Percentiles rank a stretch among this genome's conserved stretches.
Conservation (phyloP, 2,113 vertebrate species). For the Atrichornis clamosus region DNA sequence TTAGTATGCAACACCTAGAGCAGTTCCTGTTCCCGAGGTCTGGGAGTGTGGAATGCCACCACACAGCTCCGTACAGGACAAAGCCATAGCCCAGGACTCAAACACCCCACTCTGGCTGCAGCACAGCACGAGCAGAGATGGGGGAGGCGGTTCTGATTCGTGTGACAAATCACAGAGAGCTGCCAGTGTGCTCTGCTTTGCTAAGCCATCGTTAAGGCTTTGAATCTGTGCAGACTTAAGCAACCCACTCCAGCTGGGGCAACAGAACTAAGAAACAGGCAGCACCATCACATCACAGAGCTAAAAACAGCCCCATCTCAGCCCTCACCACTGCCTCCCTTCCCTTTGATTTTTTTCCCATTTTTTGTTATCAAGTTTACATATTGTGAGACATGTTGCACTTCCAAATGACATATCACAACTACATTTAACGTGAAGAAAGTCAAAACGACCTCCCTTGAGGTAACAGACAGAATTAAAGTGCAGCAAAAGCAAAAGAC, state of each 20-base stretch:
- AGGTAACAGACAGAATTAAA: background rate
- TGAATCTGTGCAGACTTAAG: rapidly evolving
- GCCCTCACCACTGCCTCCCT: no score
- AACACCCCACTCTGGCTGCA: background rate
- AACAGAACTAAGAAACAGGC: background rate
- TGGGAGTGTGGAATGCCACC: background rate
- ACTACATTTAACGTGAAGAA: background rate
- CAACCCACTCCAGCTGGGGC: background rate
- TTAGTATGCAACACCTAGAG: background rate
- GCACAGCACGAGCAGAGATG: background rate
- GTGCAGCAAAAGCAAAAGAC: background rate
- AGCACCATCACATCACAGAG: background rate
- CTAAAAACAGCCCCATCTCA: background rate
- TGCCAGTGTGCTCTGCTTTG: background rate
- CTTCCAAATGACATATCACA: background rate
- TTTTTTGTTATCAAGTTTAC: background rate
- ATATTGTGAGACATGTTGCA: background rate
- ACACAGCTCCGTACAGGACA: rapidly evolving
- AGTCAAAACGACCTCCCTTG: background rate
- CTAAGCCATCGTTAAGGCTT: background rate
- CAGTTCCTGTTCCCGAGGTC: background rate
- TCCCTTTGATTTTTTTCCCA: rapidly evolving
- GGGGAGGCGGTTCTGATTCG: background rate
- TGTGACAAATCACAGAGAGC: background rate
- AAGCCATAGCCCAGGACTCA: background rate